Base-by-base conservation (phyloP, 2,888 invertebrate genomes). In the Tenthredo livida region DNA sequence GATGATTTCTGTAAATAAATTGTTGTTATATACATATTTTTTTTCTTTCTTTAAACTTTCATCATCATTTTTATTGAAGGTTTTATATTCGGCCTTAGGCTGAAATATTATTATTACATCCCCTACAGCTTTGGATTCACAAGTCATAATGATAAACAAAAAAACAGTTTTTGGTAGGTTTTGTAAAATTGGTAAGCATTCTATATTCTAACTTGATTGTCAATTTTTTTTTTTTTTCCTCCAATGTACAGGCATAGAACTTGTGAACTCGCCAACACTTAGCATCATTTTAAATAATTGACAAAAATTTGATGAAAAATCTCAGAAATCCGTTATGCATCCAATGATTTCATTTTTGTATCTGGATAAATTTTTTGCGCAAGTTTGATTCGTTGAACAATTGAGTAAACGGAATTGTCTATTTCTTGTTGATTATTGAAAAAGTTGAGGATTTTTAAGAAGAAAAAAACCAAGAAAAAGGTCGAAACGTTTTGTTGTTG, bases 171-270 rank as follows among this genome's bases (percentile, higher is more conserved):
- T 67, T 67, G 86, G 86, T 88, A 61, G 21, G 87, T 89, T 89
- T 89, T 89, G 87, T 86, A 88, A 89, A 84, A 89, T 88, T 89
- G 92, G 91, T 92, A 92, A 92, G 92, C 91, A 90, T 89, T 86
- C 85, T 86, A 87, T 43, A 82, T 78, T 86, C 54, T 61, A 80
- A 80, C 29, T 21, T 80, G 7, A 21, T 25, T n/a, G n/a, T 9
- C 37, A 86, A 88, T 84, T 84, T 29, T 29, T 29, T 33, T 33
- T 33, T 33, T 33, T 4, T 33, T 33, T 33, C 4, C 4, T 4
- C 2, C 0, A 33, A 80, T 50, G 87, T 86, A 80, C 58, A 72
- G 89, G 88, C 87, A 86, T 89, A 89, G 89, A 85, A 87, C 89
- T 88, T 84, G 89, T 87, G 33, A 87, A 88, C 87, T 89, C 88